Evolutionary conservation across 2,888 invertebrate species (phyloP), one percentile per base, ranked within the genome.

Genomic region (Nomada flava): DNA sequence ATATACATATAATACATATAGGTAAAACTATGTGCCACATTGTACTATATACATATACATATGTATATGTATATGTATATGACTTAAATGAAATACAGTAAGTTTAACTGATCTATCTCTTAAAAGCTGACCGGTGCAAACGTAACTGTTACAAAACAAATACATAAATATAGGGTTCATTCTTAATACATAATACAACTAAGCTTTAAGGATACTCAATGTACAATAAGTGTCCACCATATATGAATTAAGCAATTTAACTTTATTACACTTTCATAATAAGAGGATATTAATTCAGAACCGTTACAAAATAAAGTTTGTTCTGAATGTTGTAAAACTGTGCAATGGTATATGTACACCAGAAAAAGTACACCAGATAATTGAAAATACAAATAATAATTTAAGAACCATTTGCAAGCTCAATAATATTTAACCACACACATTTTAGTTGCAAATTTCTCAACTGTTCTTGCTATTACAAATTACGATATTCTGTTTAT

Each of bases 11-110:
- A 70, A 70, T 47, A 59, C 59, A 65, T 57, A 62, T 77, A 77
- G 36, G 44, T 73, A 63, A 73, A 67, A 84, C 76, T 76, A 79
- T 53, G 70, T 82, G 76, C 79, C 76, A 73, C 75, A 70, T 69
- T 62, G 65, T 63, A 64, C 11, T 64, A 47, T 10, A 55, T n/a
- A 44, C 74, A 29, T 71, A 64, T 71, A 36, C 2, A 26, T 26
- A 26, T 70, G 20, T 47, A 59, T 71, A 26, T 70, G 20, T 47
- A 59, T 71, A 36, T 36, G 36, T 36, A 36, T 36, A 7, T 36
- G 36, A 36, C 36, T 36, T 36, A 36, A 36, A 36, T 20, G 52
- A 59, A 65, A 53, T 64, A 67, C 71, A 52, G 53, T 74, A 47
- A 60, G 82, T 74, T 76, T 64, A 70, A 52, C 23, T 60, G 42